phyloP scores from a whole-genome alignment of 2,797 vertebrate species.

The Pseudopleuronectes americanus region DNA sequence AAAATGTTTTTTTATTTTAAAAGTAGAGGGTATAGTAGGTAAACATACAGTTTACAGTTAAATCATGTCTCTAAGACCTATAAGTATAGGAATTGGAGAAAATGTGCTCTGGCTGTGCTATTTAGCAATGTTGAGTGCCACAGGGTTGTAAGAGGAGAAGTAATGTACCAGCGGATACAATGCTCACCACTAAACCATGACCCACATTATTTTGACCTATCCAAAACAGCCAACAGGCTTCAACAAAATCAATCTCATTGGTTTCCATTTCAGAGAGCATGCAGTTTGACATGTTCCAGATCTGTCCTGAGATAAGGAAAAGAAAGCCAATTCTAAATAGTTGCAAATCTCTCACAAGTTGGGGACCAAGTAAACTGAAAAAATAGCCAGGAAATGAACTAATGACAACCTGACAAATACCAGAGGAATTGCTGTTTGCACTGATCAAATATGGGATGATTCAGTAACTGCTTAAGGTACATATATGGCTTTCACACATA shows the following conservation, averaged over 20 bases:
- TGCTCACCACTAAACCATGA: slow-evolving; percentile 48
- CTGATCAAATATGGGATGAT: no score
- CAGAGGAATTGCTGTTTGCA: no score
- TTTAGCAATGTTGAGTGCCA: neutral
- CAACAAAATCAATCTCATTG: slow-evolving; percentile 58
- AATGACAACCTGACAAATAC: no score
- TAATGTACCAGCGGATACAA: neutral
- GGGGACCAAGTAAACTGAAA: no score
- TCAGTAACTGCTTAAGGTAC: no score
- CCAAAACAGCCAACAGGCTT: slow-evolving; percentile 48
- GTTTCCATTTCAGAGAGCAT: slow-evolving; percentile 59
- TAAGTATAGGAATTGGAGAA: neutral
- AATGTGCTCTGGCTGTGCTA: neutral
- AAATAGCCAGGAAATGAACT: no score
- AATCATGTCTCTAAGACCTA: no score
- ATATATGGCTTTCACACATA: neutral
- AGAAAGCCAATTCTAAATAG: neutral
- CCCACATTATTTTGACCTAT: slow-evolving; percentile 47
- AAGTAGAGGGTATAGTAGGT: no score
- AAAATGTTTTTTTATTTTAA: no score
- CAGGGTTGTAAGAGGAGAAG: neutral
- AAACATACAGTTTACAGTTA: no score
- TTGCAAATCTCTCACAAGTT: no score
- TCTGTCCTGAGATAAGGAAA: slow-evolving; percentile 4
- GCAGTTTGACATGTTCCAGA: neutral